A percentile compares a stretch with the other conserved stretches of the same genome.
Evolutionary conservation across 2,888 invertebrate species (phyloP).

Genomic region (Chrysotoxum bicinctum): DNA sequence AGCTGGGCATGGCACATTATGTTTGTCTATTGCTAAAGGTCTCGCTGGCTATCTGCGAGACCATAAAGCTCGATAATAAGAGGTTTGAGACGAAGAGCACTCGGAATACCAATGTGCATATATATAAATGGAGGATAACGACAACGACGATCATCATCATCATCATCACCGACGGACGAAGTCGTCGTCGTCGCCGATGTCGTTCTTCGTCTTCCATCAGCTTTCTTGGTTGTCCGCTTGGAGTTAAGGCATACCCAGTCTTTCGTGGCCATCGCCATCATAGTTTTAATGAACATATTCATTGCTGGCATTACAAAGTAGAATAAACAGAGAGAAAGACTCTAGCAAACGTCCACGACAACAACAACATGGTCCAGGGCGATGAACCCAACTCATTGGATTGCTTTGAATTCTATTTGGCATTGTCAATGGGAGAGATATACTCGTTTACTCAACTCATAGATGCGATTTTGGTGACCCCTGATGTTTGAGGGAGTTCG

Average conservation of each 20-base stretch:
- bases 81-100: conserved; percentile 36
- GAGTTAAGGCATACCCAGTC: neutral
- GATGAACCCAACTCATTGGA: conserved; percentile 49
- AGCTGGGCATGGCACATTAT: conserved; percentile 65
- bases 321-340: conserved; percentile 5
- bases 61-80: conserved; percentile 36
- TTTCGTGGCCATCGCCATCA: conserved; percentile 37
- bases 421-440: conserved; percentile 42
- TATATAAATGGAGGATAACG: conserved; percentile 49
- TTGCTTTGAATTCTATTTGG: conserved; percentile 28
- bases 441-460: neutral
- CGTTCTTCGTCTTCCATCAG: conserved; percentile 30
- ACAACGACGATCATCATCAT: neutral
- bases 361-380: conserved; percentile 38
- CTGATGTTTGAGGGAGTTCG: conserved; percentile 50
- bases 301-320: conserved; percentile 16
- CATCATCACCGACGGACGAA: conserved; percentile 18
- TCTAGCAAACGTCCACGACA: neutral
- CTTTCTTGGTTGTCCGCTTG: neutral
- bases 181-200: conserved; percentile 12
- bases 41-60: conserved; percentile 47
- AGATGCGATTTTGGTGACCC: conserved; percentile 56
- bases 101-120: conserved; percentile 55
- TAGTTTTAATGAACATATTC: conserved; percentile 70
- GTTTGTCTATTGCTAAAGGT: conserved; percentile 50